Evolutionary conservation across 2,113 vertebrate genomes (phyloP).

Genomic region (Mohoua ochrocephala): DNA sequence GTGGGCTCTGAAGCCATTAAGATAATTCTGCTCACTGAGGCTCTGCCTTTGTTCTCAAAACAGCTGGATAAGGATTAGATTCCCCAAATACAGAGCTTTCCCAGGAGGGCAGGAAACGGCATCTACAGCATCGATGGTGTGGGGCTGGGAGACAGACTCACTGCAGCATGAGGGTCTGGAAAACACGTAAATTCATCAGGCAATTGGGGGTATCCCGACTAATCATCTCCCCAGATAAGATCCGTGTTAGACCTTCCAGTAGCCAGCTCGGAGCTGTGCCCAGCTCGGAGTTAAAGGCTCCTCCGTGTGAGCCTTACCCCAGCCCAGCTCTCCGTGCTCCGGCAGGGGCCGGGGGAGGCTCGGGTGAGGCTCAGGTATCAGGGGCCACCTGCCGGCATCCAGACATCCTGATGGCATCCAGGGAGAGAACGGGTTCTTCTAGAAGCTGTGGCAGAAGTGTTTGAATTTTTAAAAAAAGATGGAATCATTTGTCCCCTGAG

Average conservation of each 20-base stretch:
- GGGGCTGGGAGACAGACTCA: not conserved
- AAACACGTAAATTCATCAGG: not conserved
- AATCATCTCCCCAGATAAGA: not conserved
- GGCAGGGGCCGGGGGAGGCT: fast-evolving
- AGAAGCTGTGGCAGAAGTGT: not conserved
- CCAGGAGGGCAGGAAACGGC: not conserved
- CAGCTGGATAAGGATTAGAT: not conserved
- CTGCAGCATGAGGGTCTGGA: not conserved
- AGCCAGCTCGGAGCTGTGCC: not conserved
- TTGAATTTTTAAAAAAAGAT: not conserved
- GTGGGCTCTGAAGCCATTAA: not conserved
- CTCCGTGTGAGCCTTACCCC: not conserved
- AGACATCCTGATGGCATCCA: not conserved
- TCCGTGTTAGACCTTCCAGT: not conserved
- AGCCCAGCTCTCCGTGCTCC: not conserved
- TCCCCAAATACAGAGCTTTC: not conserved
- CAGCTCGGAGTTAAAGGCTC: not conserved
- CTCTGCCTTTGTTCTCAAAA: not conserved
- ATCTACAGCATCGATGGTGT: fast-evolving
- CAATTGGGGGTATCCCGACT: not conserved
- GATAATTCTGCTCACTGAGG: not conserved
- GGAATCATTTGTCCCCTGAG: not conserved
- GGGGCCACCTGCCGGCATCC: not conserved
- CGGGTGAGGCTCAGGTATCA: not conserved
- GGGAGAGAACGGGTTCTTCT: not conserved